Conservation (phyloP, 2,888 invertebrate species). For the Synanthedon tipuliformis region DNA sequence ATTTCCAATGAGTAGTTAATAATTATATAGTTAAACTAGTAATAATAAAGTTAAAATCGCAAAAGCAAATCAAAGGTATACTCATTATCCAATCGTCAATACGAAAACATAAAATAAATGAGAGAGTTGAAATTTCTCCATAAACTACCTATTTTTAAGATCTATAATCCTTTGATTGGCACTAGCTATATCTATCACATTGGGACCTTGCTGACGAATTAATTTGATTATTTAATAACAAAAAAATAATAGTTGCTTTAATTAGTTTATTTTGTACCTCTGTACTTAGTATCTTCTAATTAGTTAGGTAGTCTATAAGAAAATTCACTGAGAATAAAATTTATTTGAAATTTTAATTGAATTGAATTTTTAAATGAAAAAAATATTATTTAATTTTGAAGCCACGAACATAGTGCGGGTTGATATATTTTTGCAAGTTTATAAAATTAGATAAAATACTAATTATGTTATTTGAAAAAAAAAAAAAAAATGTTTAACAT, state of each 20-base stretch:
- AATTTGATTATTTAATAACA: not conserved
- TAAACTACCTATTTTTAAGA: conserved; percentile 1
- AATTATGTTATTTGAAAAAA: no score
- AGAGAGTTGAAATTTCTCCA: conserved; percentile 1
- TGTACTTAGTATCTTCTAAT: not conserved
- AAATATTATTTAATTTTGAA: no score
- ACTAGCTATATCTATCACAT: conserved; percentile 62
- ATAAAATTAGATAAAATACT: no score
- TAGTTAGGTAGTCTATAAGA: not conserved
- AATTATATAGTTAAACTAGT: no score
- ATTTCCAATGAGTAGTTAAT: no score
- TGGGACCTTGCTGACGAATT: conserved; percentile 36
- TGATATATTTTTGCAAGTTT: no score
- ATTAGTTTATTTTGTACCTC: not conserved
- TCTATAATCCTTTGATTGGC: conserved; percentile 31
- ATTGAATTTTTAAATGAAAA: no score
- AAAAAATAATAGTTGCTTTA: not conserved
- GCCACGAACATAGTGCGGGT: no score
- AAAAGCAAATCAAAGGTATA: not conserved
- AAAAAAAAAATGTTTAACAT: no score
- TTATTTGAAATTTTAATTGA: no score
- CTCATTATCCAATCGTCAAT: not conserved
- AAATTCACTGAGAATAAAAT: no score
- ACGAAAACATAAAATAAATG: not conserved
- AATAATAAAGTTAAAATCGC: no score